phyloP scores from a whole-genome alignment of 30 jellyfish, hydroid and myxozoan genomes.

The Rhopilema esculentum region DNA sequence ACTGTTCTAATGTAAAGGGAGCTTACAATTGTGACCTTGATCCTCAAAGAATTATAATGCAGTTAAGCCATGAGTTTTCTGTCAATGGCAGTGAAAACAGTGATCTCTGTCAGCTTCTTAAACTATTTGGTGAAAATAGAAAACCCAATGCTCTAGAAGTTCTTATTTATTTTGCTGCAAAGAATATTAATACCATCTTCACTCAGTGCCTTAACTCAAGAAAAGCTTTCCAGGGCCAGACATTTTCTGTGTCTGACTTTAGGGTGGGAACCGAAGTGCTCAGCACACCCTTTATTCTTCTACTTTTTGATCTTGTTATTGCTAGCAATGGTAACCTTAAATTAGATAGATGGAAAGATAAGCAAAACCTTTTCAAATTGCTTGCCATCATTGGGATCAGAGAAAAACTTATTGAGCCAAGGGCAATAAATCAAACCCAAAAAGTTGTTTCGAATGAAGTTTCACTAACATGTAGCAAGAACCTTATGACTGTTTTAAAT shows the following conservation, averaged over 20 bases:
- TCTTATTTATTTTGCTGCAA: neutral
- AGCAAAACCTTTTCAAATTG: neutral
- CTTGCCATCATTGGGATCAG: neutral
- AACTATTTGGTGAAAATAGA: too few relatives aligned
- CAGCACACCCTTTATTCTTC: neutral
- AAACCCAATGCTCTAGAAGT: neutral
- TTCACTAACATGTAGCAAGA: neutral
- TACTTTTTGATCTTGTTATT: neutral
- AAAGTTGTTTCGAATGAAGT: neutral
- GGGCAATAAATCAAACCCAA: neutral
- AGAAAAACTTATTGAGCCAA: neutral
- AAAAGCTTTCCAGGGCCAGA: too few relatives aligned
- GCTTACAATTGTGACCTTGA: too few relatives aligned
- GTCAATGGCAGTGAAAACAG: too few relatives aligned
- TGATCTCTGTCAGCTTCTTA: too few relatives aligned
- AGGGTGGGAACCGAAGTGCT: neutral
- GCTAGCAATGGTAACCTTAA: neutral
- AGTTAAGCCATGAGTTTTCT: too few relatives aligned
- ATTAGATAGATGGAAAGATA: too few relatives aligned
- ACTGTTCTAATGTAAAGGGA: neutral
- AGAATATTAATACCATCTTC: neutral
- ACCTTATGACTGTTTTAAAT: constrained; percentile 3
- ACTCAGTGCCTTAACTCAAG: neutral
- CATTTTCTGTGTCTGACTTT: neutral
- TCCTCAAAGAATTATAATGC: neutral